These are phyloP conservation scores for Eupithecia subumbrata DNA, from an alignment of 2,888 invertebrate species.

Conservation along the genomic window DNA sequence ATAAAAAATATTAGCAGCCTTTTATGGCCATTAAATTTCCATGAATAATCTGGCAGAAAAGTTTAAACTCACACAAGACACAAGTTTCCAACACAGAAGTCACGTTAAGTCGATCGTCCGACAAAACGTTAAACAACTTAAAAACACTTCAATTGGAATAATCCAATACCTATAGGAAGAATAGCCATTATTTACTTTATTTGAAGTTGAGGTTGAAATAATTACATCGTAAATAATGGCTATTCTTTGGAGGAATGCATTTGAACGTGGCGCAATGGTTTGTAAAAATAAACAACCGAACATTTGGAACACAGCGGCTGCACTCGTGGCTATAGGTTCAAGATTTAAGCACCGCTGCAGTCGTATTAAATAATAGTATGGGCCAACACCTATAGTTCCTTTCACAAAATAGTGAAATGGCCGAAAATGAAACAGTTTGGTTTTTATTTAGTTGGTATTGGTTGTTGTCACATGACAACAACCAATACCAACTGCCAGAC, in stretches of 20 bases:
- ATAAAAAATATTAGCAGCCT: too few species aligned
- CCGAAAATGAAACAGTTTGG: background rate
- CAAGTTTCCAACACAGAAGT: too few species aligned
- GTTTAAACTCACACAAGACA: too few species aligned
- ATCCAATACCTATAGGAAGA: too few species aligned
- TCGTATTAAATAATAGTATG: conserved; percentile 1
- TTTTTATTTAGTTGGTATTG: too few species aligned
- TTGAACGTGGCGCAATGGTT: conserved; percentile 30
- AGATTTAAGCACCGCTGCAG: background rate
- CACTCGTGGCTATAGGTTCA: background rate
- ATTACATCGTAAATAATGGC: background rate
- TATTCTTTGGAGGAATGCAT: conserved; percentile 10
- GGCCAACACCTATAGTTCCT: background rate
- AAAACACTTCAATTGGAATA: background rate
- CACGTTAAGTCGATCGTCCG: too few species aligned
- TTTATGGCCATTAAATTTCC: too few species aligned
- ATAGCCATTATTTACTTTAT: too few species aligned
- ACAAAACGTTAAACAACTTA: background rate
- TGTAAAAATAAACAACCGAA: conserved; percentile 29
- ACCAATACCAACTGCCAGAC: too few species aligned
- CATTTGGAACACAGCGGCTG: conserved; percentile 1
- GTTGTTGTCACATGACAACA: too few species aligned
- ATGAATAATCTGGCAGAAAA: too few species aligned
- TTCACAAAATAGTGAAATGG: background rate
- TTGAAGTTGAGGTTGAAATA: too few species aligned